These are phyloP conservation scores for Hylomyscus alleni DNA, from an alignment of 2,797 vertebrate species.

Conservation along the genomic window DNA sequence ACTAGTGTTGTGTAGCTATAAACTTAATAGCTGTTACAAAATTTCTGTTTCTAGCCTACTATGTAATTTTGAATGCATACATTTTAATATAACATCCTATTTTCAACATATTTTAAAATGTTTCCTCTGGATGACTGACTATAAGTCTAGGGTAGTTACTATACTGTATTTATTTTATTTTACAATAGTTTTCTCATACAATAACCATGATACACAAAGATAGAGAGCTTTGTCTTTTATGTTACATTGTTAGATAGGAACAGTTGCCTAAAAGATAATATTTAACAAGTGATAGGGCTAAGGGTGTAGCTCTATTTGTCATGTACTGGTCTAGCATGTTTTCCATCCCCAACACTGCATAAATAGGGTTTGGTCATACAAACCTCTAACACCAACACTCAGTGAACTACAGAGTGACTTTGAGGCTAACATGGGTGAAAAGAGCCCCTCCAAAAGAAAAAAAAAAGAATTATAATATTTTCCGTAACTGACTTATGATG, in stretches of 20 bases:
- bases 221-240: background rate
- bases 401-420: background rate
- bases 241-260: background rate
- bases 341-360: background rate
- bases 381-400: background rate
- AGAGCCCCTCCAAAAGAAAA: background rate
- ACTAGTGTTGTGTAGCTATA: background rate
- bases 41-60: background rate
- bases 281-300: background rate
- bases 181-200: constrained; percentile 37
- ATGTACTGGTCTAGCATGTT: background rate
- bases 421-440: background rate
- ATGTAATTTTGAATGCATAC: constrained; percentile 8
- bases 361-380: background rate
- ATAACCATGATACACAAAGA: background rate
- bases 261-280: background rate
- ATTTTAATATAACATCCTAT: background rate
- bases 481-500: background rate
- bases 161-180: background rate
- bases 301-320: background rate
- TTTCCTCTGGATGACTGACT: background rate
- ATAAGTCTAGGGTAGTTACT: background rate
- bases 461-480: background rate
- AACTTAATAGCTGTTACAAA: background rate
- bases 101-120: constrained; percentile 20